phyloP scores from a whole-genome alignment of 1,140 invertebrate genomes.

The Sesamia nonagrioides region DNA sequence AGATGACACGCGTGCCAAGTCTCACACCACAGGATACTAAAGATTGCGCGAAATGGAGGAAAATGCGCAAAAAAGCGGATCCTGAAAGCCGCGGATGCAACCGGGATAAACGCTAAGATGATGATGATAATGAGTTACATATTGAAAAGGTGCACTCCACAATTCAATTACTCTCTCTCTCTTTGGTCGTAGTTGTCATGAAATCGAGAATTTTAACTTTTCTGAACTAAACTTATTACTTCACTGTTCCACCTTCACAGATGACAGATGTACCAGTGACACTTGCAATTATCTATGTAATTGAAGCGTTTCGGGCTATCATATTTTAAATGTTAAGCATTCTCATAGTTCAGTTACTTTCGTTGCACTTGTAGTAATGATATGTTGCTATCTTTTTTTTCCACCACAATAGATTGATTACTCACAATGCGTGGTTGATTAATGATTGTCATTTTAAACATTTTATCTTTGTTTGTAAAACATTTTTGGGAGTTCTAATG shows the following conservation, averaged over 20 bases:
- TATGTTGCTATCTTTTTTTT: not conserved
- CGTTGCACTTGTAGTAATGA: not conserved
- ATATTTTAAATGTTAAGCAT: not conserved
- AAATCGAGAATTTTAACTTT: not conserved
- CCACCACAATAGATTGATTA: not conserved
- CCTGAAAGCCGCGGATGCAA: too few species aligned
- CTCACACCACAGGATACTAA: too few species aligned
- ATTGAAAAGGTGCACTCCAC: too few species aligned
- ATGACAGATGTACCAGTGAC: too few species aligned
- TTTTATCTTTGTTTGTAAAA: slow-evolving; percentile 39
- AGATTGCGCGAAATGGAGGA: too few species aligned
- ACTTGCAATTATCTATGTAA: too few species aligned
- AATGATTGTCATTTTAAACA: slow-evolving; percentile 28
- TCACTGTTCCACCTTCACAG: not conserved
- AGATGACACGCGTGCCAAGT: too few species aligned
- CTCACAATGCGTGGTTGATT: not conserved
- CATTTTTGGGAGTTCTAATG: slow-evolving; percentile 33
- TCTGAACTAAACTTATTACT: not conserved
- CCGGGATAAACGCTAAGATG: too few species aligned
- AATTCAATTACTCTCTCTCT: too few species aligned
- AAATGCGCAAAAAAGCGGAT: too few species aligned
- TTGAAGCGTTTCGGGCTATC: not conserved
- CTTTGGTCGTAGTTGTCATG: too few species aligned
- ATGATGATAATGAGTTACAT: too few species aligned
- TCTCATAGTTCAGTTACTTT: not conserved